phyloP scores from a whole-genome alignment of 1,140 invertebrate species.

The Neuroterus valhalla region DNA sequence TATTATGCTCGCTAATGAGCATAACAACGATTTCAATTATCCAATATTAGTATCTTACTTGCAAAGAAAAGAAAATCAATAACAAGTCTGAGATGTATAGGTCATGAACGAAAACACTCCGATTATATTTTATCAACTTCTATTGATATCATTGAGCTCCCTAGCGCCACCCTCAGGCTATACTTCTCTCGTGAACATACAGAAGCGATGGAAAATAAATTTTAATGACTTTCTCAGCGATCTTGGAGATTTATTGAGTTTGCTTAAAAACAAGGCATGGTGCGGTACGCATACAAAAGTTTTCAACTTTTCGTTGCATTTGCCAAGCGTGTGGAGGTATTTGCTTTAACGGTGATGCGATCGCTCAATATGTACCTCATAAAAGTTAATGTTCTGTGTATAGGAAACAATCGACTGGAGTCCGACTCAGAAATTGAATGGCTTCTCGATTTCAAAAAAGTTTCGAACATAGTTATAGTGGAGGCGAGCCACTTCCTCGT shows the following conservation, averaged over 20 bases:
- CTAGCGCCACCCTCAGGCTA: too few relatives aligned
- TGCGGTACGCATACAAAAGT: conserved; percentile 48
- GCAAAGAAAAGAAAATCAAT: background rate
- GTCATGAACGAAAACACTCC: conserved; percentile 24
- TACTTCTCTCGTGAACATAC: background rate
- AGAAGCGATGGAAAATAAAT: conserved; percentile 13
- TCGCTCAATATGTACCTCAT: conserved; percentile 63
- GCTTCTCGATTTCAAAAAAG: conserved; percentile 58
- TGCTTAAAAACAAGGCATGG: conserved; percentile 30
- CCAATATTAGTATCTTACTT: conserved; percentile 15
- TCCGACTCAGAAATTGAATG: conserved; percentile 51
- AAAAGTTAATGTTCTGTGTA: conserved; percentile 64
- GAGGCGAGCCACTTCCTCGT: background rate
- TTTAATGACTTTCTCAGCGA: conserved; percentile 17
- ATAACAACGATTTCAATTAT: conserved; percentile 26
- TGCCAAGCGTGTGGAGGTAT: conserved; percentile 54
- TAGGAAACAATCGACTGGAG: conserved; percentile 63
- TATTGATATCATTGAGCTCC: background rate
- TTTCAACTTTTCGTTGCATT: conserved; percentile 59
- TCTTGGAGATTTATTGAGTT: conserved; percentile 7
- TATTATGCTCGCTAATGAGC: conserved; percentile 18
- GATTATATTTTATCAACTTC: conserved; percentile 29
- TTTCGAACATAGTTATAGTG: conserved; percentile 46
- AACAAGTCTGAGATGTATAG: conserved; percentile 27
- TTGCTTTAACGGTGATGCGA: conserved; percentile 51